phyloP scores from a whole-genome alignment of 2,797 vertebrate genomes.

The Lepilemur septentrionalis region DNA sequence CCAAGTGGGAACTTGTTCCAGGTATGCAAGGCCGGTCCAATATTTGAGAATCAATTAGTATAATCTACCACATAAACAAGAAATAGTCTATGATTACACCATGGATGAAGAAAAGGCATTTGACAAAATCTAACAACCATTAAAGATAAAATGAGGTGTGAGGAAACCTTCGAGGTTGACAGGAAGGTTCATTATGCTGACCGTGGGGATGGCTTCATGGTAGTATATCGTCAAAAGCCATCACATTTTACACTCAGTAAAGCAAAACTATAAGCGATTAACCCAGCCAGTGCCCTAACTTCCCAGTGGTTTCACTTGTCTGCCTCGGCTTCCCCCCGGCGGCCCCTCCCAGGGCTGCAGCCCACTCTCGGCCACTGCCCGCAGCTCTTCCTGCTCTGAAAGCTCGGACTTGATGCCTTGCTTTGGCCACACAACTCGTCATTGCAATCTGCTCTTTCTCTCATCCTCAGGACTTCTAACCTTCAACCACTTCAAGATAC shows the following conservation, averaged over 20 bases:
- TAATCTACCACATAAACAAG: background rate
- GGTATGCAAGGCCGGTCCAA: background rate
- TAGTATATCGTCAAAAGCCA: background rate
- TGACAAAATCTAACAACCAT: background rate
- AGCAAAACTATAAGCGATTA: background rate
- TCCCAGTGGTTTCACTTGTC: background rate
- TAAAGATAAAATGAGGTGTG: background rate
- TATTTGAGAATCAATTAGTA: background rate
- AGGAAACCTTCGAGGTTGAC: background rate
- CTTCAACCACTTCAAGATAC: background rate
- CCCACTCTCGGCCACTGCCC: background rate
- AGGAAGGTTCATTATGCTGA: background rate
- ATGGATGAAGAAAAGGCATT: background rate
- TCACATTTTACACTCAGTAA: background rate
- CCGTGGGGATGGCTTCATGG: background rate
- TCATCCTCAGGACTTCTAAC: background rate
- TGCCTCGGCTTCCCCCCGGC: background rate
- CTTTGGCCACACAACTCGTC: background rate
- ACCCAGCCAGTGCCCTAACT: background rate
- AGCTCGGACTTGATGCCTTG: background rate
- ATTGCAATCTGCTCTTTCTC: background rate
- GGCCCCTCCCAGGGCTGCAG: fast-evolving
- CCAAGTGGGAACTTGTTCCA: background rate
- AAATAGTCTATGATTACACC: background rate
- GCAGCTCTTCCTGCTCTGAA: background rate